Conservation (phyloP, 2,888 invertebrate species). For the Acanthosoma haemorrhoidale region DNA sequence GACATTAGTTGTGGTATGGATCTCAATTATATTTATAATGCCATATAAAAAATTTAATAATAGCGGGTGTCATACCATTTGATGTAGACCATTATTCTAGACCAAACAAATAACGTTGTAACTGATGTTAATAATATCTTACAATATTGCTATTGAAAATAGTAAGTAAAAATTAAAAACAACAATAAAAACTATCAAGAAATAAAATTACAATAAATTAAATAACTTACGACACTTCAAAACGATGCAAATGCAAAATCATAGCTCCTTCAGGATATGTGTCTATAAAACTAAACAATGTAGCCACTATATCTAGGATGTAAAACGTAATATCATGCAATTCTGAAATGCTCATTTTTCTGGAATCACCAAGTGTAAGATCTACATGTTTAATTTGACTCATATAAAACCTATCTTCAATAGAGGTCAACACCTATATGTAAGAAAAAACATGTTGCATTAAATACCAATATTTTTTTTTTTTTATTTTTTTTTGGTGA, state of each 20-base stretch:
- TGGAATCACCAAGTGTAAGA: not conserved
- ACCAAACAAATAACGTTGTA: no score
- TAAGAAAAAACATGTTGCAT: not conserved
- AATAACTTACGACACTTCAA: slow-evolving; percentile 48
- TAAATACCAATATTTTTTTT: not conserved
- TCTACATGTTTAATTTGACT: not conserved
- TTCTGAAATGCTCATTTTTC: slow-evolving; percentile 23
- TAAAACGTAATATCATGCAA: slow-evolving; percentile 43
- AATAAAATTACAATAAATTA: not conserved
- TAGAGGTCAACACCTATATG: slow-evolving; percentile 11
- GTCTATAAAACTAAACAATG: slow-evolving; percentile 63
- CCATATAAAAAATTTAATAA: no score
- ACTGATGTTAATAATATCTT: no score
- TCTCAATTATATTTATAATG: no score
- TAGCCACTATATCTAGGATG: slow-evolving; percentile 63
- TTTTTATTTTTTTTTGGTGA: not conserved
- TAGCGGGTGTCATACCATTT: no score
- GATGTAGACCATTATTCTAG: no score
- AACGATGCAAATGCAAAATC: slow-evolving; percentile 55
- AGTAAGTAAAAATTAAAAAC: no score
- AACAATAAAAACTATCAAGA: not conserved
- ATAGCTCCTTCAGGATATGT: slow-evolving; percentile 55
- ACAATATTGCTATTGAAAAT: no score
- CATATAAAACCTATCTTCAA: slow-evolving; percentile 20
- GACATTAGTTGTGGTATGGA: no score